Evolutionary conservation across 2,113 vertebrate species (phyloP).

Genomic region (Motacilla tschutschensis): DNA sequence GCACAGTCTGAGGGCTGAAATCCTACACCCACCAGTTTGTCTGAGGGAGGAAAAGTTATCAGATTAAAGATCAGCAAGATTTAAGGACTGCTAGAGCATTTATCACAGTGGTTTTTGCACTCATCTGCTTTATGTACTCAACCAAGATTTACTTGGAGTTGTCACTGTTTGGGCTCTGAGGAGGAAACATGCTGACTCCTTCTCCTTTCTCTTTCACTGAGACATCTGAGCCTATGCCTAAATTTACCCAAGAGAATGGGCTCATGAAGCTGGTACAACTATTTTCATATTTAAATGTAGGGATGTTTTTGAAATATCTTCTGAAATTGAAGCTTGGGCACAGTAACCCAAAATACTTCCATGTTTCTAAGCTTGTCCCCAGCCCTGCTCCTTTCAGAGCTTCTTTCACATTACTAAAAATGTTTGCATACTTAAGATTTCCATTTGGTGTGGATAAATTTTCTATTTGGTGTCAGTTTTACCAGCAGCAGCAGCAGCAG

Average conservation of each 20-base stretch:
- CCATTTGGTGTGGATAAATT: neutral
- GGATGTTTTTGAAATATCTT: constrained; percentile 36
- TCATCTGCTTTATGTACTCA: constrained; percentile 2
- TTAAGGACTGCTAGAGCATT: constrained; percentile 12
- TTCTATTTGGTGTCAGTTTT: neutral
- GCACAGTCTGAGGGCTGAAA: neutral
- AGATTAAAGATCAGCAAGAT: constrained; percentile 17
- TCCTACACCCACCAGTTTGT: neutral
- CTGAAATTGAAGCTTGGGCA: neutral
- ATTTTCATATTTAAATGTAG: neutral
- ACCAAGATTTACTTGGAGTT: neutral
- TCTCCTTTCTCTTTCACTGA: neutral
- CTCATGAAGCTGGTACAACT: neutral
- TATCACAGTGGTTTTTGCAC: neutral
- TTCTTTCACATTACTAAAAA: neutral
- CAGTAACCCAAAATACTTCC: constrained; percentile 9
- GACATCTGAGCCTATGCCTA: neutral
- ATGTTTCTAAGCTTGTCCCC: neutral
- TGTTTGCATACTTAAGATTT: neutral
- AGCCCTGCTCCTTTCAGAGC: neutral
- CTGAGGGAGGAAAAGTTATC: neutral
- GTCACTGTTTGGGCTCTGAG: neutral
- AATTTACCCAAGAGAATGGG: neutral
- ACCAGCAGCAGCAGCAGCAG: neutral
- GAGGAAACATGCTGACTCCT: neutral